Evolutionary conservation across 2,888 invertebrate genomes (phyloP), one percentile per base, ranked within the genome.

Genomic region (Thecophora atra): DNA sequence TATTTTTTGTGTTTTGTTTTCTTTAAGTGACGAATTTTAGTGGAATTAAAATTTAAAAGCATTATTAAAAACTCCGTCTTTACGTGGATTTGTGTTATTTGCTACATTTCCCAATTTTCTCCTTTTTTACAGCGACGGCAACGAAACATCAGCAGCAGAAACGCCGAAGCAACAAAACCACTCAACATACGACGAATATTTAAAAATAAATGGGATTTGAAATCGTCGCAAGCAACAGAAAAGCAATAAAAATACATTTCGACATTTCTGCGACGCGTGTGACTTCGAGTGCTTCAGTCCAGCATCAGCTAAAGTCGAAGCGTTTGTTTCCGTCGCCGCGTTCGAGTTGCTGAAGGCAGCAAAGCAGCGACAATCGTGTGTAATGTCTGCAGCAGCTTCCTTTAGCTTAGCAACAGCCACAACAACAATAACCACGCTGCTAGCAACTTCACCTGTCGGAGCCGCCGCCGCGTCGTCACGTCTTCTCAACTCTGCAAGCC

Each of bases 331-430:
- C 15, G 26, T 44, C n/a, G 37, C 28, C 68, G 56, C 68, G 28
- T 56, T 30, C 30, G 6, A 13, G 15, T 7, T 17, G 30, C 15
- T 26, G 0, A 65, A 24, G 8, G 56, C 58, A 68, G 5, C 58
- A 58, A 42, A 7, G 8, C 28, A 42, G 19, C 64, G 8, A 44
- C 44, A 42, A 26, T 11, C 44, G 42, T 73, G 67, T 76, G 77
- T 77, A 75, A 77, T 77, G 77, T 77, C 76, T 76, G 72, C 73
- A 73, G 71, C 65, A 76, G 71, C 72, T 60, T 62, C 63, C 72
- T 15, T 26, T 15, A 54, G 28, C 69, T 68, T 63, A 73, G 58
- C 69, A 71, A 73, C 71, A 69, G 54, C 70, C 69, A 65, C 73
- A 74, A 74, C 70, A 69, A 75, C 72, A 71, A 56, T 72, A 51